Evolutionary conservation across 2,888 invertebrate genomes (phyloP), one percentile per base, ranked within the genome.

Genomic region (Conus canariensis): DNA sequence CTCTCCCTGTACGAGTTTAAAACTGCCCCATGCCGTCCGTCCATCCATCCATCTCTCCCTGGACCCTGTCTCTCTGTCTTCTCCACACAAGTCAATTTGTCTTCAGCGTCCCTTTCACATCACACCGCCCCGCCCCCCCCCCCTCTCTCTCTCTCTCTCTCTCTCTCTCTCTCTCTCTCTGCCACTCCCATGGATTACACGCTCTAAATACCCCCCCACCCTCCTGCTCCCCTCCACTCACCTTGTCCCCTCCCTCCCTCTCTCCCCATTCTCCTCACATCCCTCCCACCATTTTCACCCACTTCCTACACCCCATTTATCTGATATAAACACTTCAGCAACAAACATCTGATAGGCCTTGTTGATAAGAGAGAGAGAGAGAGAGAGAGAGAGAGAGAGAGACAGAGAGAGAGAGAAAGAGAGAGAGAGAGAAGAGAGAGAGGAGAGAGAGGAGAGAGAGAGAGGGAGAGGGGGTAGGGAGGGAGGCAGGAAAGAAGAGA

Each of bases 61-160:
- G 22, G n/a, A 70, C 70, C 70, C 74, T 74, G n/a, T 74, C n/a
- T 74, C 74, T 74, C 25, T 74, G n/a, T 74, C 74, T 25, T 74
- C 25, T 74, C 70, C 8, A 64, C 5, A 64, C 64, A 64, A 64
- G 64, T 64, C 64, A 14, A 64, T 64, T 64, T 64, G 64, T 64
- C 64, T 64, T 64, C 64, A 16, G 12, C 64, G 64, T 64, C 64
- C 64, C 10, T 64, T 64, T 64, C 64, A 64, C 64, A 64, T 64
- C 64, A 64, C 10, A 64, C 10, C 1, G 10, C 64, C 1, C 60
- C 22, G 6, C 70, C 19, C 22, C 16, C 0, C 70, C 22, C 70
- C n/a, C 70, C n/a, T 19, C n/a, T 8, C 22, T 22, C 70, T 22
- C n/a, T n/a, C 74, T n/a, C 74, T 74, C 25, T 6, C 74, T n/a